A percentile compares a stretch with the other conserved stretches of the same genome.
phyloP scores from a whole-genome alignment of 2,797 vertebrate species.

The Eurystomus glaucurus region DNA sequence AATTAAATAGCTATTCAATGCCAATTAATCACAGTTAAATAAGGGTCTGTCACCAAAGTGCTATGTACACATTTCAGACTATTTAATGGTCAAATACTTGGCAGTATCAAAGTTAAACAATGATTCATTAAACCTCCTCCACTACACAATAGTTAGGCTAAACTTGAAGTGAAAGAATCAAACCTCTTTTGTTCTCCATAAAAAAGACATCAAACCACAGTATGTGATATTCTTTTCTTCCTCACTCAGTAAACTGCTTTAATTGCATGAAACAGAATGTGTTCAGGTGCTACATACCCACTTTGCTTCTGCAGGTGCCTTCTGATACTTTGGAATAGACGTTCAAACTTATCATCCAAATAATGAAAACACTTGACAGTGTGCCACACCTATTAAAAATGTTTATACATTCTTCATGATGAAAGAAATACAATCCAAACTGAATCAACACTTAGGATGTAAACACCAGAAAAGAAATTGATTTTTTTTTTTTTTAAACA shows the following conservation, averaged over 20 bases:
- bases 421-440: constrained; percentile 60
- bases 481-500: background rate
- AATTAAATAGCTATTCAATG: constrained; percentile 87
- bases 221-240: constrained; percentile 86
- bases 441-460: constrained; percentile 11
- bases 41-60: constrained; percentile 83
- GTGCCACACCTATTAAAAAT: constrained; percentile 84
- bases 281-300: constrained; percentile 88
- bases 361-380: constrained; percentile 81
- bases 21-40: constrained; percentile 88
- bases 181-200: constrained; percentile 91
- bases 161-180: constrained; percentile 88
- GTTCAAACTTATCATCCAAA: constrained; percentile 77
- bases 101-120: constrained; percentile 93
- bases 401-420: constrained; percentile 73
- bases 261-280: constrained; percentile 88
- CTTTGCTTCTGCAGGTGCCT: constrained; percentile 84
- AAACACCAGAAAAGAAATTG: background rate
- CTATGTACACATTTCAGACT: constrained; percentile 84
- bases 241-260: constrained; percentile 87
- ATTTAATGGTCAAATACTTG: constrained; percentile 89
- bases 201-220: constrained; percentile 89
- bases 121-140: constrained; percentile 92
- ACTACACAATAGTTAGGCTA: constrained; percentile 89
- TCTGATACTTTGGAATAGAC: constrained; percentile 79